Evolutionary conservation across 2,888 invertebrate genomes (phyloP), one percentile per base, ranked within the genome.

Genomic region (Callyntrura guangdongensis): DNA sequence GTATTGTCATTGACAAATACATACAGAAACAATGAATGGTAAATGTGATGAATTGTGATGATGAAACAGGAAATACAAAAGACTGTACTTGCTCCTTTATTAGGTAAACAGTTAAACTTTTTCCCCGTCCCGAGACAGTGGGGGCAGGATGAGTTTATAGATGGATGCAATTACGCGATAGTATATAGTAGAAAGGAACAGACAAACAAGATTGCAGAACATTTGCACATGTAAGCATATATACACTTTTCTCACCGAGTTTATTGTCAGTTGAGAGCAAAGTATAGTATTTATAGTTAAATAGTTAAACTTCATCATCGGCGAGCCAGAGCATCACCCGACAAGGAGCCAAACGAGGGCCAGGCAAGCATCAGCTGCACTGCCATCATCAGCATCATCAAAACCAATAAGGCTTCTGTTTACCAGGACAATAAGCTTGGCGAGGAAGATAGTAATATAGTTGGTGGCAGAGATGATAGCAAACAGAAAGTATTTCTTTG

Each of bases 301-400:
- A 77, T 72, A 72, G 72, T 72, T 72, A 12, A 47, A 72, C 53
- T 49, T 22, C 53, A 69, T 69, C 69, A 36, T 12, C 69, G 22
- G 49, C 49, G 9, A 72, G 20, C 20, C 1, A 11, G 45, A 72
- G 12, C 25, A 17, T 45, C 20, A 22, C 74, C 22, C 74, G 22
- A 22, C 74, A 77, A 25, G 45, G 64, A 83, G 36, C 36, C 36
- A 36, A 36, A 36, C 36, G 36, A 36, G 36, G 36, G 36, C 83
- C 67, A 83, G 25, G 61, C 61, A 22, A 45, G 25, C 69, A 67
- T 67, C 83, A 84, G 84, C 67, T 53, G 83, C 84, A 53, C 69
- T 84, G 84, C 69, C 84, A 84, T 69, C 84, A 83, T 69, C 49
- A 77, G 0, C 47, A 74, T 59, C 61, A 82, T 67, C 27, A 69